Percentiles rank a stretch among this genome's conserved stretches.
phyloP scores from a whole-genome alignment of 1,140 invertebrate species.

The Pissodes strobi region DNA sequence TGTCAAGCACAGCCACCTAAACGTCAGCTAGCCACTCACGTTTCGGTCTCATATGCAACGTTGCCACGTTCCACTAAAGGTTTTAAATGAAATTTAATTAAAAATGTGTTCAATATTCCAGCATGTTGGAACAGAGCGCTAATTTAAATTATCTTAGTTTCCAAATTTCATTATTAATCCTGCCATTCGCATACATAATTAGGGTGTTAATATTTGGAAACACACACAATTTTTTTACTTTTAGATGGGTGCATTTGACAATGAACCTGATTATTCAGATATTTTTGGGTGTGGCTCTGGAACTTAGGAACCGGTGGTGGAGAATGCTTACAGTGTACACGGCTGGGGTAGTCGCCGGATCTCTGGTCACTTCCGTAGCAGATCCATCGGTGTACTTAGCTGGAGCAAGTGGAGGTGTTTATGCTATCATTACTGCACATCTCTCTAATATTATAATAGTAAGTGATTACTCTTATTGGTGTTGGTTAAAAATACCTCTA shows the following conservation, averaged over 20 bases:
- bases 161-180: too few relatives aligned
- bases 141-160: too few relatives aligned
- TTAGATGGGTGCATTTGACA: slow-evolving; percentile 77
- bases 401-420: slow-evolving; percentile 95
- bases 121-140: too few relatives aligned
- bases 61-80: too few relatives aligned
- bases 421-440: slow-evolving; percentile 93
- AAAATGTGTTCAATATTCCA: too few relatives aligned
- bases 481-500: neutral
- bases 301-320: slow-evolving; percentile 96
- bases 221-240: slow-evolving; percentile 28
- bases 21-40: too few relatives aligned
- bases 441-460: slow-evolving; percentile 93
- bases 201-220: too few relatives aligned
- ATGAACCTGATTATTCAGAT: slow-evolving; percentile 92
- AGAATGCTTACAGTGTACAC: slow-evolving; percentile 80
- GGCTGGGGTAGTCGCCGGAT: slow-evolving; percentile 82
- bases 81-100: too few relatives aligned
- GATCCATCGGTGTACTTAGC: slow-evolving; percentile 86
- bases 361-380: slow-evolving; percentile 82
- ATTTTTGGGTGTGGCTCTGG: slow-evolving; percentile 87
- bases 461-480: slow-evolving; percentile 43
- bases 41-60: too few relatives aligned
- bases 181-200: too few relatives aligned
- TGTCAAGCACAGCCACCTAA: too few relatives aligned